Conservation (phyloP, 2,888 invertebrate genomes). For the Hemaris fuciformis region DNA sequence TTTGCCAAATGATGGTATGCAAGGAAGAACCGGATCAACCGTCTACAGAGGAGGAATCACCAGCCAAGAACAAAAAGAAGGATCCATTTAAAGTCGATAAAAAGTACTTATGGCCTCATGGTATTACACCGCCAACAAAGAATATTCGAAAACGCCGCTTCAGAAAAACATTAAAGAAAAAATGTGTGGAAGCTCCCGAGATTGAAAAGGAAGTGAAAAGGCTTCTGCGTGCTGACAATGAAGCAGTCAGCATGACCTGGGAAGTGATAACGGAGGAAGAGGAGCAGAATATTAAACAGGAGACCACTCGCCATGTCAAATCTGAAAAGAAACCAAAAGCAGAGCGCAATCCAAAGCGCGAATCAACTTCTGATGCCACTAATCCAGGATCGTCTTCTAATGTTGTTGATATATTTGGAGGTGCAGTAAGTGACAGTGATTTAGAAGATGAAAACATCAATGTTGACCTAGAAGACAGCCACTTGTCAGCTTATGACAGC, state of each 20-base stretch:
- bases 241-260: slow-evolving; percentile 91
- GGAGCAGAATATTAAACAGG: slow-evolving; percentile 82
- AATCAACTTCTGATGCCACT: slow-evolving; percentile 45
- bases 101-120: slow-evolving; percentile 97
- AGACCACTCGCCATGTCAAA: slow-evolving; percentile 57
- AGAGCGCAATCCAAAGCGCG: neutral
- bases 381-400: slow-evolving; percentile 60
- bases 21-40: slow-evolving; percentile 92
- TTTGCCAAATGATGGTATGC: slow-evolving; percentile 95
- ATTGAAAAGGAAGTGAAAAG: slow-evolving; percentile 99
- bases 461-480: slow-evolving; percentile 91
- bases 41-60: slow-evolving; percentile 89
- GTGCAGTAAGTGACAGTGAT: slow-evolving; percentile 94
- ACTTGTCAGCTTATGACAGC: slow-evolving; percentile 88
- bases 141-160: slow-evolving; percentile 96
- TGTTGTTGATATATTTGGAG: slow-evolving; percentile 92
- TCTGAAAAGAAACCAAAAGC: slow-evolving; percentile 60
- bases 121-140: slow-evolving; percentile 97
- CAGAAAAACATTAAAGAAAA: slow-evolving; percentile 97
- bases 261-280: slow-evolving; percentile 94
- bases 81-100: slow-evolving; percentile 92
- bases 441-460: slow-evolving; percentile 89
- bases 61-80: slow-evolving; percentile 90
- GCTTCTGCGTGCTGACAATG: slow-evolving; percentile 93
- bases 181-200: slow-evolving; percentile 98